Evolutionary conservation across 2,113 vertebrate genomes (phyloP).

Genomic region (Rhea americana): DNA sequence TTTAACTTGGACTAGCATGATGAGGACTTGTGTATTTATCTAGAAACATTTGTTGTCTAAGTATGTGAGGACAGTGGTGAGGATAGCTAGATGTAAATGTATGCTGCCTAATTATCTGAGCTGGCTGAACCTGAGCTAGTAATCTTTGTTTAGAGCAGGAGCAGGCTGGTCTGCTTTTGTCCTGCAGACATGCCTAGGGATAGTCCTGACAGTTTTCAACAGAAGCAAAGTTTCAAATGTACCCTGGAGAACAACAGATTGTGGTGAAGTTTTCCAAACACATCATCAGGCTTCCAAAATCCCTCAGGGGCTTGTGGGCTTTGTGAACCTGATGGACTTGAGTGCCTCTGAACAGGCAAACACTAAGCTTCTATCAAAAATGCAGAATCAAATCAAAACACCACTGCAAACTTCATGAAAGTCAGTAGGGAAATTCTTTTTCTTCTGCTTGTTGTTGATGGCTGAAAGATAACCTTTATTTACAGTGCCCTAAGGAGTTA

Average conservation of each 20-base stretch:
- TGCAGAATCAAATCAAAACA: neutral
- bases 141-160: neutral
- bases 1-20: neutral
- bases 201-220: neutral
- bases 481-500: conserved; percentile 5
- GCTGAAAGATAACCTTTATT: conserved; percentile 39
- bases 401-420: conserved; percentile 28
- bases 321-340: neutral
- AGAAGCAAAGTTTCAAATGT: neutral
- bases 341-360: neutral
- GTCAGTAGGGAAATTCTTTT: neutral
- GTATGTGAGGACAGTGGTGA: neutral
- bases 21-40: neutral
- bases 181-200: neutral
- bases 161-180: neutral
- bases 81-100: neutral
- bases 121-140: neutral
- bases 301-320: neutral
- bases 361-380: neutral
- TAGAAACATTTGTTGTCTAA: neutral
- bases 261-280: neutral
- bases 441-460: conserved; percentile 7
- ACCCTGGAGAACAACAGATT: neutral
- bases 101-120: neutral
- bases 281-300: neutral